Evolutionary conservation across 1,140 invertebrate genomes (phyloP).

Genomic region (Notospermus geniculatus): DNA sequence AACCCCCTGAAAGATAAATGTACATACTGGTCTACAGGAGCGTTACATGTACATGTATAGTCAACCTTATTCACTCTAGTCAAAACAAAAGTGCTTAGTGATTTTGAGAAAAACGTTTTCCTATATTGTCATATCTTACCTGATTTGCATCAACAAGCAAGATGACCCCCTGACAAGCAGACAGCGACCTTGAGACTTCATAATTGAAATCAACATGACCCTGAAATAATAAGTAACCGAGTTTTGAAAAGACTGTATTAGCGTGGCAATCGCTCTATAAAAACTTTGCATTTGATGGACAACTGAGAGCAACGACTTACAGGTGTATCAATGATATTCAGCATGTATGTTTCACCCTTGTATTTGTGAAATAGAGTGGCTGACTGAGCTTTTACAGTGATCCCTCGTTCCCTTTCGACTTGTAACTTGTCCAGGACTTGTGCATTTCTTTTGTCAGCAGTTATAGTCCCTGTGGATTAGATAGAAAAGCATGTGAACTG

Average conservation of each 20-base stretch:
- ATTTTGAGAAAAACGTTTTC: too few relatives aligned
- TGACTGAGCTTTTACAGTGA: constrained; percentile 97
- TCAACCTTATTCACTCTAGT: too few relatives aligned
- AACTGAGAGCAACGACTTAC: too few relatives aligned
- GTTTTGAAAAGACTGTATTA: too few relatives aligned
- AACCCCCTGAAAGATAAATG: constrained; percentile 64
- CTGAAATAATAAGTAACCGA: constrained; percentile 41
- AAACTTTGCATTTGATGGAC: too few relatives aligned
- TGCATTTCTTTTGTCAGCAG: constrained; percentile 61
- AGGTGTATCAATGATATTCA: constrained; percentile 97
- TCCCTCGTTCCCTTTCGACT: constrained; percentile 90
- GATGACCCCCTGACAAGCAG: constrained; percentile 92
- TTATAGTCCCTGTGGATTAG: constrained; percentile 75
- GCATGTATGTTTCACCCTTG: constrained; percentile 67
- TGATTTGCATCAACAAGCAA: constrained; percentile 95
- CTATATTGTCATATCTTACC: constrained; percentile 51
- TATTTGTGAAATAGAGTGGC: constrained; percentile 78
- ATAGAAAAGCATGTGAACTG: too few relatives aligned
- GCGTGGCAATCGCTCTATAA: too few relatives aligned
- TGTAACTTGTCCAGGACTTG: constrained; percentile 86
- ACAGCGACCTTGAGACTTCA: constrained; percentile 83
- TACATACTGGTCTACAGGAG: neutral
- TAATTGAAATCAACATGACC: constrained; percentile 98
- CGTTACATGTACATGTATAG: too few relatives aligned
- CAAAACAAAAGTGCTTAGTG: too few relatives aligned